Conservation (phyloP, 2,797 vertebrate species). For the Pelobates cultripes region DNA sequence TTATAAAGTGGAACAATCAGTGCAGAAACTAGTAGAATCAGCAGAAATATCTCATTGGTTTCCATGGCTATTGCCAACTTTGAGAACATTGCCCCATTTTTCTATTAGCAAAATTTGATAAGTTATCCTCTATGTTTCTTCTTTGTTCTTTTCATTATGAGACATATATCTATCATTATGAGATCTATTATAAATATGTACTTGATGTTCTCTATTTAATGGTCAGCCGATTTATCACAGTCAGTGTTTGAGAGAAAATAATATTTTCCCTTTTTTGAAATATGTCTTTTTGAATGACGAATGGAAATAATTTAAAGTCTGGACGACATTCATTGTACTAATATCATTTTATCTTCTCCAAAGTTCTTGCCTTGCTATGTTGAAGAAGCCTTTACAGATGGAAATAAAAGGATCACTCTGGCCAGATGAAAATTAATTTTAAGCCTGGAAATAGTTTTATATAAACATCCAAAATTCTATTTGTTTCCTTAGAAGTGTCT, state of each 20-base stretch:
- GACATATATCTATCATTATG: too few relatives aligned
- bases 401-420: slow-evolving; percentile 46
- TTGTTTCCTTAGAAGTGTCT: slow-evolving; percentile 51
- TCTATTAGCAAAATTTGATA: too few relatives aligned
- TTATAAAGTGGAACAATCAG: too few relatives aligned
- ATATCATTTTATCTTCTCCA: slow-evolving; percentile 45
- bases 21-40: too few relatives aligned
- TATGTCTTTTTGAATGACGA: slow-evolving; percentile 31
- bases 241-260: slow-evolving; percentile 18
- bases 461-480: slow-evolving; percentile 52
- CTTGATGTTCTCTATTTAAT: background rate
- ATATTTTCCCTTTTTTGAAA: slow-evolving; percentile 30
- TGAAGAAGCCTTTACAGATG: slow-evolving; percentile 44
- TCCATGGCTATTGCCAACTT: too few relatives aligned
- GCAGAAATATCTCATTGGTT: too few relatives aligned
- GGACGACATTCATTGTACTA: slow-evolving; percentile 39
- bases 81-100: too few relatives aligned
- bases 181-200: background rate
- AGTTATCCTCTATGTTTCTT: too few relatives aligned
- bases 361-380: slow-evolving; percentile 29
- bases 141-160: too few relatives aligned
- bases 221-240: background rate
- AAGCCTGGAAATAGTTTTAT: slow-evolving; percentile 52
- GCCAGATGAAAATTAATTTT: slow-evolving; percentile 52
- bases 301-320: slow-evolving; percentile 40